Percentiles rank a stretch among this genome's conserved stretches.
These are phyloP conservation scores for Rhagologus leucostigma DNA, from an alignment of 2,113 vertebrate species.

Conservation along the genomic window DNA sequence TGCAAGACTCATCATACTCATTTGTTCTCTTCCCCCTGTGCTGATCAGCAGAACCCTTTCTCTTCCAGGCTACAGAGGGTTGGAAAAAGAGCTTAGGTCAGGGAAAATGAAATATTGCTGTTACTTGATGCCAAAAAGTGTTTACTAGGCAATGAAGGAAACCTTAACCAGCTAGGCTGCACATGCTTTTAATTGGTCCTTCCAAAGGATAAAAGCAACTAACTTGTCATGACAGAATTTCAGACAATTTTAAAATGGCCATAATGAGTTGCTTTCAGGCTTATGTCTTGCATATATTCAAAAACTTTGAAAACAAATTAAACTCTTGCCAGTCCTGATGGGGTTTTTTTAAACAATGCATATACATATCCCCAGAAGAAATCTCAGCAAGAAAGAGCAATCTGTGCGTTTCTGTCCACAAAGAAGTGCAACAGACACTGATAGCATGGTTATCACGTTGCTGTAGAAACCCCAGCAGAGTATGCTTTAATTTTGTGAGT, in stretches of 20 bases:
- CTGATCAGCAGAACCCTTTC: neutral
- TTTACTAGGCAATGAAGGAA: conserved; percentile 1
- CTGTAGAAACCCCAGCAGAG: neutral
- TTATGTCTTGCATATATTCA: neutral
- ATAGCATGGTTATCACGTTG: neutral
- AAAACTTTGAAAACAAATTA: neutral
- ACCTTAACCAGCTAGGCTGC: neutral
- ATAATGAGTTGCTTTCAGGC: neutral
- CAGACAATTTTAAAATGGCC: neutral
- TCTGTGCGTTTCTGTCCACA: neutral
- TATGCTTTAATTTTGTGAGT: neutral
- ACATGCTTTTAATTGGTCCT: neutral
- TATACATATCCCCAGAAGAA: neutral
- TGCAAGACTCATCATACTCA: neutral
- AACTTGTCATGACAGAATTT: neutral
- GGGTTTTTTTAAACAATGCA: neutral
- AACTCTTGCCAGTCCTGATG: neutral
- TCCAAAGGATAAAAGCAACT: neutral
- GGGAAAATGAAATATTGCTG: neutral
- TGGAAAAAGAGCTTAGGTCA: neutral
- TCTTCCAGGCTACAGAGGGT: neutral
- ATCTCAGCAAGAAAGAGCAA: neutral
- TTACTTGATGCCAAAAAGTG: neutral
- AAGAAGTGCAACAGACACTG: neutral
- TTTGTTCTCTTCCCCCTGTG: neutral